Conservation (phyloP, 2,797 vertebrate genomes). For the Caiman crocodilus region DNA sequence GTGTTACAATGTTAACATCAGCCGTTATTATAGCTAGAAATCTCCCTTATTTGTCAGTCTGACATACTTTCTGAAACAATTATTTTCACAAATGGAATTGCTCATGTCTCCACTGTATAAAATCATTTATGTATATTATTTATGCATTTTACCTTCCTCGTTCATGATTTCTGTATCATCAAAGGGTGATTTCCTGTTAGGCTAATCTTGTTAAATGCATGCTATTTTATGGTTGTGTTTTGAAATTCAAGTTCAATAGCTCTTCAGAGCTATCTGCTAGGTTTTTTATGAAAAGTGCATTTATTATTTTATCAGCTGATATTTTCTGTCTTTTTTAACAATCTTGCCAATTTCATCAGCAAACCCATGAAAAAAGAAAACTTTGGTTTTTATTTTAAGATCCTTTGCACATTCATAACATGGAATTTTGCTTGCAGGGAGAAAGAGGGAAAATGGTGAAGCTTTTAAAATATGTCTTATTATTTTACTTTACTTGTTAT, state of each 20-base stretch:
- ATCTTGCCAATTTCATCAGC: neutral
- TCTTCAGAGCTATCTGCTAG: neutral
- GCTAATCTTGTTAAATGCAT: neutral
- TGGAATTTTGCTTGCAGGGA: neutral
- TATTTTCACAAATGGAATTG: neutral
- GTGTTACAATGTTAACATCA: neutral
- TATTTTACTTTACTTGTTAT: neutral
- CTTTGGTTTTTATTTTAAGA: rapidly evolving
- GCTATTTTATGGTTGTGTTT: neutral
- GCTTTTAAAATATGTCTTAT: neutral
- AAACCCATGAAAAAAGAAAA: neutral
- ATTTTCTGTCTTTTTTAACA: neutral
- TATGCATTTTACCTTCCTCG: neutral
- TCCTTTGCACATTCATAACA: neutral
- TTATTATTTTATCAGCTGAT: neutral
- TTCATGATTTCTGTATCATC: neutral
- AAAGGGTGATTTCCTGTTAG: neutral
- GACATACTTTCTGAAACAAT: neutral
- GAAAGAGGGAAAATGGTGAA: neutral
- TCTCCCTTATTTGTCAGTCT: neutral
- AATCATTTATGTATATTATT: neutral
- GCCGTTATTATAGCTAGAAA: neutral
- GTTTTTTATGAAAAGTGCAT: neutral
- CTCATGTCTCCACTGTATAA: neutral
- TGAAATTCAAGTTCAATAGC: neutral